Evolutionary conservation across 2,113 vertebrate genomes (phyloP).

Genomic region (Arizona elegans): DNA sequence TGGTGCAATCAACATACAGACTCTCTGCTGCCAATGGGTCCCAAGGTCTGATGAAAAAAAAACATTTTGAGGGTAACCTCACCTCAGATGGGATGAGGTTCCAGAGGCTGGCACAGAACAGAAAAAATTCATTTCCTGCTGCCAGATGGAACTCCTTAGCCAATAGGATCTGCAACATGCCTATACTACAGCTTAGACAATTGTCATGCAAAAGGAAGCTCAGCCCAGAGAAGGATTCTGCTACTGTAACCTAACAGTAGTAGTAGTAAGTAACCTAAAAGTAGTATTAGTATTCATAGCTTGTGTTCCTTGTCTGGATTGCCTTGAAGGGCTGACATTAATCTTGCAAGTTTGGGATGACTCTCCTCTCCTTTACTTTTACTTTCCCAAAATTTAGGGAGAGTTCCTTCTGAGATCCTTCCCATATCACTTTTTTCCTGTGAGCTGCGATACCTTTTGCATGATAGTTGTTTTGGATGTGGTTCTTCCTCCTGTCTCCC

Average conservation of each 20-base stretch:
- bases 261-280: too few relatives aligned
- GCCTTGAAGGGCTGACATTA: neutral
- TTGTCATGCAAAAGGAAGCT: neutral
- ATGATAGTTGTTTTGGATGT: neutral
- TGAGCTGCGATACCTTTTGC: neutral
- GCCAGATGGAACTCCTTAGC: neutral
- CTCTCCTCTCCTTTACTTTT: neutral
- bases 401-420: neutral
- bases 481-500: neutral
- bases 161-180: neutral
- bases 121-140: too few relatives aligned
- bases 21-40: neutral
- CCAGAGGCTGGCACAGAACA: neutral
- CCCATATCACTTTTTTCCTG: neutral
- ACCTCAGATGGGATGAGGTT: neutral
- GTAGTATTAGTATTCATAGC: neutral
- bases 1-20: neutral
- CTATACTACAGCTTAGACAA: neutral
- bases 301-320: neutral
- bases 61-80: neutral
- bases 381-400: neutral
- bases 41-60: neutral
- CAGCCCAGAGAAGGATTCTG: neutral
- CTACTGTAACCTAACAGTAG: neutral
- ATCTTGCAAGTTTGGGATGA: neutral